Percentiles rank a stretch among this genome's conserved stretches.
Conservation (phyloP, 2,888 invertebrate genomes). For the Proisotoma minuta region DNA sequence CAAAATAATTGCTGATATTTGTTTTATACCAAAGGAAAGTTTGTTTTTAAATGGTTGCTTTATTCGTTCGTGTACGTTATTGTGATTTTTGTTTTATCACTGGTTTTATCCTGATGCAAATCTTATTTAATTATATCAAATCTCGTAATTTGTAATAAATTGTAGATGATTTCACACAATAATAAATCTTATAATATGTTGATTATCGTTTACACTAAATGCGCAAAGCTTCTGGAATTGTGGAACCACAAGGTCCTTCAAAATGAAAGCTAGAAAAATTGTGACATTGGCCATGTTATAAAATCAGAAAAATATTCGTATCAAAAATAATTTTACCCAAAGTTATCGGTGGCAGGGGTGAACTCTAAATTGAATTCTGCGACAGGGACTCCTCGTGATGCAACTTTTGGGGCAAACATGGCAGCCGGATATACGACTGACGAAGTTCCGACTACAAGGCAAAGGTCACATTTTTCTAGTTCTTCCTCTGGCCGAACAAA, state of each 20-base stretch:
- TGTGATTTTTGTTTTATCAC: too few relatives aligned
- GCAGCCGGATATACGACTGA: slow-evolving; percentile 83
- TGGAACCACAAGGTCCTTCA: slow-evolving; percentile 57
- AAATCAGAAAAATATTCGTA: background rate
- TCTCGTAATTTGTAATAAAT: too few relatives aligned
- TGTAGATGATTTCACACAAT: too few relatives aligned
- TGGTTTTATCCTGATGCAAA: too few relatives aligned
- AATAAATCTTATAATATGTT: too few relatives aligned
- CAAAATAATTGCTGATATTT: too few relatives aligned
- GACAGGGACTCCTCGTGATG: slow-evolving; percentile 66
- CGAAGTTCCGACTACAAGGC: slow-evolving; percentile 78
- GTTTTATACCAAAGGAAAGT: too few relatives aligned
- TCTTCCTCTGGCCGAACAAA: slow-evolving; percentile 55
- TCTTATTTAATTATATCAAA: too few relatives aligned
- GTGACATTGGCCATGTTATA: background rate
- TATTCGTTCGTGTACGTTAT: too few relatives aligned
- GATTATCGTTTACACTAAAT: too few relatives aligned
- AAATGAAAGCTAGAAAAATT: slow-evolving; percentile 56
- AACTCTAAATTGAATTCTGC: slow-evolving; percentile 67
- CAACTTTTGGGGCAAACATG: slow-evolving; percentile 76
- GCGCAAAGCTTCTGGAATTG: slow-evolving; percentile 56
- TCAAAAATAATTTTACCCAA: slow-evolving; percentile 52
- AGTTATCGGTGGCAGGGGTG: slow-evolving; percentile 56
- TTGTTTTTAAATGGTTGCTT: too few relatives aligned
- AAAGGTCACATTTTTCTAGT: slow-evolving; percentile 68